These are phyloP conservation scores for Spondyliosoma cantharus DNA, from an alignment of 2,797 vertebrate genomes.

Conservation along the genomic window DNA sequence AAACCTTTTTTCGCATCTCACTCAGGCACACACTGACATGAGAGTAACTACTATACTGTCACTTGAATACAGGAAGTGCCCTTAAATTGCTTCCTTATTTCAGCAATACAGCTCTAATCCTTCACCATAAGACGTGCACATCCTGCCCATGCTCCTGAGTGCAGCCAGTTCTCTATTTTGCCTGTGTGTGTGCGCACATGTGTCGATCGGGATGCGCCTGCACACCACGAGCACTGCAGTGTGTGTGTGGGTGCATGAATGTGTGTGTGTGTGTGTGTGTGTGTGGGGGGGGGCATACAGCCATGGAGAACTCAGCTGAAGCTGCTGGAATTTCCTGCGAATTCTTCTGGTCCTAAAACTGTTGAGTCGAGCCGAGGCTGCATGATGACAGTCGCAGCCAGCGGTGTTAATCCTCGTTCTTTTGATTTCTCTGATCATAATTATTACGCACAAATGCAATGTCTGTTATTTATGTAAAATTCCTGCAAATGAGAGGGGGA, in stretches of 20 bases:
- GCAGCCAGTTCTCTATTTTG: constrained; percentile 38
- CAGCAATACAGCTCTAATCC: constrained; percentile 36
- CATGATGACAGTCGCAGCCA: constrained; percentile 18
- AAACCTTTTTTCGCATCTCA: not conserved
- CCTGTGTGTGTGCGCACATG: constrained; percentile 7
- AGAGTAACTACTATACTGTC: constrained; percentile 20
- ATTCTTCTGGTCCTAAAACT: constrained; percentile 51
- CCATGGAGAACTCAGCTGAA: constrained; percentile 46
- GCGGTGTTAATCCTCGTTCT: constrained; percentile 4
- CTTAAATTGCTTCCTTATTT: constrained; percentile 59
- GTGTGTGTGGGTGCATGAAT: constrained; percentile 27
- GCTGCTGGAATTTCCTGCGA: constrained; percentile 70
- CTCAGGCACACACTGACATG: not conserved
- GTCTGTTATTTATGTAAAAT: not conserved
- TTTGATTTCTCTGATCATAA: constrained; percentile 24
- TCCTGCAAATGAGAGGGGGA: not conserved
- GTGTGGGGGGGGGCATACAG: too few species aligned
- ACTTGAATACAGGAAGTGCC: constrained; percentile 36
- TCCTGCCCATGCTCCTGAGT: constrained; percentile 35
- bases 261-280: constrained; percentile 5
- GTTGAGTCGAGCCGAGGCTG: constrained; percentile 16
- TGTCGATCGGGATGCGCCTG: constrained; percentile 15
- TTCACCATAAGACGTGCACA: constrained; percentile 32
- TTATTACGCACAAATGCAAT: constrained; percentile 22
- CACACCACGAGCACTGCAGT: constrained; percentile 1